Percentiles rank a stretch among this genome's conserved stretches.
phyloP scores from a whole-genome alignment of 2,113 vertebrate genomes.

The Anser cygnoides region DNA sequence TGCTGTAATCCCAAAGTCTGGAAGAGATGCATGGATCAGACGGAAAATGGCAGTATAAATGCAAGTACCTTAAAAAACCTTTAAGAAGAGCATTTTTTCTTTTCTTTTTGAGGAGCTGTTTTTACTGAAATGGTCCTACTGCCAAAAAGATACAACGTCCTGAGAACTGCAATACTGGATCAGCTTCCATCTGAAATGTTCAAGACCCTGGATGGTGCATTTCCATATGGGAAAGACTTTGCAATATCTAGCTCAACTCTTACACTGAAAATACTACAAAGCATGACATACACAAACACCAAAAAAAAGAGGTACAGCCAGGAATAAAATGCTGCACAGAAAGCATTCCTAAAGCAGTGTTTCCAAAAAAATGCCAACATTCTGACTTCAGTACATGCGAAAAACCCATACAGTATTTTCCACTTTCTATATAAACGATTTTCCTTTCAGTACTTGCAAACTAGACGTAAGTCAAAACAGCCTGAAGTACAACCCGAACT shows the following conservation, averaged over 20 bases:
- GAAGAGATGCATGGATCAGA: neutral
- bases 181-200: neutral
- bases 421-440: neutral
- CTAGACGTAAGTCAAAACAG: neutral
- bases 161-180: neutral
- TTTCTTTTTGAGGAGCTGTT: neutral
- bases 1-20: neutral
- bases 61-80: too few species aligned
- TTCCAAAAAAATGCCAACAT: neutral
- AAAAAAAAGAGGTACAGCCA: neutral
- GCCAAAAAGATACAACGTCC: neutral
- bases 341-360: neutral
- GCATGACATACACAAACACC: neutral
- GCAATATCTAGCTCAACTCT: neutral
- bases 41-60: neutral
- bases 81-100: neutral
- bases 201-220: too few species aligned
- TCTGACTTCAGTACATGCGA: neutral
- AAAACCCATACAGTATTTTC: neutral
- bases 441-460: neutral
- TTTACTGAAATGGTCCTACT: neutral
- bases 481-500: neutral
- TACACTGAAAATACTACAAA: too few species aligned
- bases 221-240: neutral
- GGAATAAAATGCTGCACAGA: neutral